Evolutionary conservation across 2,797 vertebrate genomes (phyloP).

Genomic region (Parauchenoglanis ngamensis): DNA sequence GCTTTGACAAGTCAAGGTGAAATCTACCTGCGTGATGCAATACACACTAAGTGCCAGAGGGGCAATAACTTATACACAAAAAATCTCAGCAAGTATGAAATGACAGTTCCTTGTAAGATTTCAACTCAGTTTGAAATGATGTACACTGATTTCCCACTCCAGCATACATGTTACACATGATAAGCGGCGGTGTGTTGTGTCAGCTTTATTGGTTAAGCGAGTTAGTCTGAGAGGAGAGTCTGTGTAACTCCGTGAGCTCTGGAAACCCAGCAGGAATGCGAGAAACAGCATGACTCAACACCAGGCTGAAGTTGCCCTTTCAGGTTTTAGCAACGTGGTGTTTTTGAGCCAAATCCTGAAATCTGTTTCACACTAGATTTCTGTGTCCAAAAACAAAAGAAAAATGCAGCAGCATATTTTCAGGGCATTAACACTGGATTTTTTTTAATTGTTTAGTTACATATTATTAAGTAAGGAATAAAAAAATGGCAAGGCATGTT

Average conservation of each 20-base stretch:
- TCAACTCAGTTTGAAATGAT: neutral
- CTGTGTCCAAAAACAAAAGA: neutral
- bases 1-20: constrained; percentile 39
- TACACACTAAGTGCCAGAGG: neutral
- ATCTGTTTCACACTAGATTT: neutral
- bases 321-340: neutral
- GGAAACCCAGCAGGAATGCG: constrained; percentile 29
- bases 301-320: constrained; percentile 30
- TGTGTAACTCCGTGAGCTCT: constrained; percentile 9
- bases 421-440: neutral
- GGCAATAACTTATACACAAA: neutral
- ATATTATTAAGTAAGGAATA: neutral
- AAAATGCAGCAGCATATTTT: too few relatives aligned
- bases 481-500: neutral
- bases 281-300: constrained; percentile 25
- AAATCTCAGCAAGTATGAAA: neutral
- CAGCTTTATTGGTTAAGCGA: constrained; percentile 26
- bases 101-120: neutral
- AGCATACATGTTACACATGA: neutral
- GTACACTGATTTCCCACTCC: neutral
- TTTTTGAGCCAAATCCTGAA: constrained; percentile 2
- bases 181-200: neutral
- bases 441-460: neutral
- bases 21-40: constrained; percentile 11
- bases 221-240: constrained; percentile 5